Conservation (phyloP, 2,113 vertebrate species). For the Hemiprocne comata region DNA sequence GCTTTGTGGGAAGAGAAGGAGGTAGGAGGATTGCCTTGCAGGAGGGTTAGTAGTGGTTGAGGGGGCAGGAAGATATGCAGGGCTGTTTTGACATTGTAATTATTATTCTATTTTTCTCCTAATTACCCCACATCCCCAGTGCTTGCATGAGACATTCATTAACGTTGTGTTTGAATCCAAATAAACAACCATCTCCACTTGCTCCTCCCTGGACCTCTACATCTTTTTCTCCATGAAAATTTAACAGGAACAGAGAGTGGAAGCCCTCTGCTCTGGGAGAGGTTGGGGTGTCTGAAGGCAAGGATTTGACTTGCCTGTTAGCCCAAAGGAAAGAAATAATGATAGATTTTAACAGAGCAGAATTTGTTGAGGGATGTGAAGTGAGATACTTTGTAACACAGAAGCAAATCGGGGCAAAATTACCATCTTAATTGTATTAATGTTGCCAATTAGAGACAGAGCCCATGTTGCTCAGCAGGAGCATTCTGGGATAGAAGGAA, state of each 20-base stretch:
- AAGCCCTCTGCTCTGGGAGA: neutral
- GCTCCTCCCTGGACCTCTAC: neutral
- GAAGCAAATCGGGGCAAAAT: conserved; percentile 48
- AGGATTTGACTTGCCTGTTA: neutral
- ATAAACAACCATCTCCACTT: neutral
- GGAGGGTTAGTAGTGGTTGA: neutral
- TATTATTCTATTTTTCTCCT: neutral
- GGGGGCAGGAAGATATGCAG: neutral
- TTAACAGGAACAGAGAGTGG: neutral
- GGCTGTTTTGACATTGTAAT: neutral
- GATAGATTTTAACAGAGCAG: conserved; percentile 23
- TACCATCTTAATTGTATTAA: conserved; percentile 67
- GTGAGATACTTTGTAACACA: neutral
- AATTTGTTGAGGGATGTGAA: conserved; percentile 19
- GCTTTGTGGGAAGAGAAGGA: neutral
- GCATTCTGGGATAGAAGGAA: conserved; percentile 24
- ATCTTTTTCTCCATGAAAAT: neutral
- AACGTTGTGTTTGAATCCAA: neutral
- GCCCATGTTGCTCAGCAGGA: conserved; percentile 29
- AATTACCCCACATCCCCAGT: neutral
- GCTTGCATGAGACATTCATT: neutral
- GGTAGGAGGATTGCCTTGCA: neutral
- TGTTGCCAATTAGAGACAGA: conserved; percentile 51
- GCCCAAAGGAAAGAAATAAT: conserved; percentile 49
- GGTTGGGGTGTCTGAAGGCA: neutral